Percentiles rank a stretch among this genome's conserved stretches.
phyloP scores from a whole-genome alignment of 2,113 vertebrate genomes.

The Hippocampus comes region DNA sequence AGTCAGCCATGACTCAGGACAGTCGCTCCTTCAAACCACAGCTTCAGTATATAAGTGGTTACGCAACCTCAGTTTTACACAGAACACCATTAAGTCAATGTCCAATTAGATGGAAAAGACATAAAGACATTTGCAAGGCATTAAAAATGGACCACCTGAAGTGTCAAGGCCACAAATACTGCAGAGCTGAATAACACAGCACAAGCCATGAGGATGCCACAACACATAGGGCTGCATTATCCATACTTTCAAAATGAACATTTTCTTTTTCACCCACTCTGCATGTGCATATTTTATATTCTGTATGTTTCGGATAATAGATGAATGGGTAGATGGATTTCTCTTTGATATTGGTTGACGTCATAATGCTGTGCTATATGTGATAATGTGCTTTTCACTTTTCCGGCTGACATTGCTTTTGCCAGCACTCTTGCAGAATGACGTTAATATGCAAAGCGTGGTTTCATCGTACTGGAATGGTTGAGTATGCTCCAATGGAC shows the following conservation, averaged over 20 bases:
- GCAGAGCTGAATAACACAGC: slow-evolving; percentile 24
- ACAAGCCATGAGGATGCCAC: slow-evolving; percentile 4
- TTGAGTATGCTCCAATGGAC: not conserved
- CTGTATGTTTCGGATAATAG: not conserved
- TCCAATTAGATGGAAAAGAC: not conserved
- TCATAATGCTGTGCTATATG: slow-evolving; percentile 5
- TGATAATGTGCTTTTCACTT: not conserved
- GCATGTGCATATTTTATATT: not conserved
- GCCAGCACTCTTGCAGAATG: slow-evolving; percentile 12
- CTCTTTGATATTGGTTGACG: not conserved
- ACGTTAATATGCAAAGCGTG: not conserved
- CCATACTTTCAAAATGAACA: not conserved
- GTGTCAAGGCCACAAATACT: slow-evolving; percentile 5
- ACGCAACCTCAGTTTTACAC: not conserved
- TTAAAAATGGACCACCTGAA: not conserved
- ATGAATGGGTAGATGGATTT: not conserved
- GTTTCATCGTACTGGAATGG: not conserved
- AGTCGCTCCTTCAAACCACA: not conserved
- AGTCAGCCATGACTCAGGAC: slow-evolving; percentile 31
- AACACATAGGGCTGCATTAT: not conserved
- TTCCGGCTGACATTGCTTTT: not conserved
- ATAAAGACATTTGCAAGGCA: not conserved
- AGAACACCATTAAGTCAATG: not conserved
- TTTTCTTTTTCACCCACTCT: not conserved
- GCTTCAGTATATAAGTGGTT: not conserved